Evolutionary conservation across 2,113 vertebrate species (phyloP), one percentile per base, ranked within the genome.

Genomic region (Zootoca vivipara): DNA sequence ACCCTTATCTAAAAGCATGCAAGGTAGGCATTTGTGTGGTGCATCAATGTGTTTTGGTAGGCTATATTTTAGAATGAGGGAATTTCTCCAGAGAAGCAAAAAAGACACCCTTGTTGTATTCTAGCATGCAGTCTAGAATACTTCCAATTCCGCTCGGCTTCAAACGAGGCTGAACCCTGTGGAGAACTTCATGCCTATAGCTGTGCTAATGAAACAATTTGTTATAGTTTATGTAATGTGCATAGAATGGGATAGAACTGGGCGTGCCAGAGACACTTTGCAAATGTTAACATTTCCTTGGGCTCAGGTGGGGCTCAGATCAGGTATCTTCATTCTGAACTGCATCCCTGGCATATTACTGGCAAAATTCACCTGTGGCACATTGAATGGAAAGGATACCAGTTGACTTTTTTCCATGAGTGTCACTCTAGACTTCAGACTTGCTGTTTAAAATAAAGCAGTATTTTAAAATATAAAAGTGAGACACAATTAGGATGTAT

Each of bases 351-450:
- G 16, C 62, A 78, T 67, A 9, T 15, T 85, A 90, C n/a, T 85
- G 42, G 1, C 7, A 85, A 81, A 82, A 62, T 64, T 46, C 79
- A 62, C 38, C 30, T 52, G 56, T 35, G 38, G 88, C 82, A 86
- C 85, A 24, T 46, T 40, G 78, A 78, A n/a, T 0, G 75, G 75
- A 89, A 20, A 79, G 78, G 82, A 72, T 65, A 13, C 52, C 2
- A n/a, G 26, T 74, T 85, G 40, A 64, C 83, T 26, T 73, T 79
- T n/a, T 87, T 74, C 77, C 62, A 42, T 38, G 64, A 20, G 77
- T 28, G 28, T 75, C 77, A 74, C 58, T 85, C 65, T 73, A 40
- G 46, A n/a, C 35, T 92, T 86, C 84, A 89, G 69, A 62, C 33
- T 72, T 42, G 74, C 16, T 77, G 72, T 24, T 56, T 85, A 73